phyloP scores from a whole-genome alignment of 2,797 vertebrate species.

The Petrocephalus schoutedeni region DNA sequence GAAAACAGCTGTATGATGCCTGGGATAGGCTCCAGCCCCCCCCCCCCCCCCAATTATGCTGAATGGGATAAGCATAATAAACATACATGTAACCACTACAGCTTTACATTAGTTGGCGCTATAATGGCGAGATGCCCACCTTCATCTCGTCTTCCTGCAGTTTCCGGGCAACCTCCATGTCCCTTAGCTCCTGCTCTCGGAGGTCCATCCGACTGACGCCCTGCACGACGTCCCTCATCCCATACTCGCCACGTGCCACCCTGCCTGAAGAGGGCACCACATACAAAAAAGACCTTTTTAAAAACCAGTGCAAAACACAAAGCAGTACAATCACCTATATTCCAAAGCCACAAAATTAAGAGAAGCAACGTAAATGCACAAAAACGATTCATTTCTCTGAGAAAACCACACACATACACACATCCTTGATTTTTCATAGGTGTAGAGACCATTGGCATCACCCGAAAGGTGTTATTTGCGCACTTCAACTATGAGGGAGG shows the following conservation, averaged over 20 bases:
- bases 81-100: not conserved
- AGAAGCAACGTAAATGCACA: not conserved
- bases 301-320: not conserved
- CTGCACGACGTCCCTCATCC: constrained; percentile 58
- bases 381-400: not conserved
- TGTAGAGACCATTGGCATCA: not conserved
- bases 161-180: constrained; percentile 86
- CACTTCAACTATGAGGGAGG: not conserved
- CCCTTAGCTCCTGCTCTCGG: constrained; percentile 72
- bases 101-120: not conserved
- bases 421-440: not conserved
- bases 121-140: constrained; percentile 54
- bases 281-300: not conserved
- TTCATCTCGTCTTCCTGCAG: constrained; percentile 87
- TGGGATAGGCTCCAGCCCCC: not conserved
- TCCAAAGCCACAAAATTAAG: not conserved
- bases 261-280: constrained; percentile 55
- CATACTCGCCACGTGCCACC: constrained; percentile 51
- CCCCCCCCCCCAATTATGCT: not conserved
- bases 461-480: not conserved
- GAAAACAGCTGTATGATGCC: not conserved
- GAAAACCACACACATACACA: not conserved
- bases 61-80: not conserved
- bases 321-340: not conserved
- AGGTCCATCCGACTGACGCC: constrained; percentile 56